phyloP scores from a whole-genome alignment of 1,140 invertebrate species.

The Adelges cooleyi region DNA sequence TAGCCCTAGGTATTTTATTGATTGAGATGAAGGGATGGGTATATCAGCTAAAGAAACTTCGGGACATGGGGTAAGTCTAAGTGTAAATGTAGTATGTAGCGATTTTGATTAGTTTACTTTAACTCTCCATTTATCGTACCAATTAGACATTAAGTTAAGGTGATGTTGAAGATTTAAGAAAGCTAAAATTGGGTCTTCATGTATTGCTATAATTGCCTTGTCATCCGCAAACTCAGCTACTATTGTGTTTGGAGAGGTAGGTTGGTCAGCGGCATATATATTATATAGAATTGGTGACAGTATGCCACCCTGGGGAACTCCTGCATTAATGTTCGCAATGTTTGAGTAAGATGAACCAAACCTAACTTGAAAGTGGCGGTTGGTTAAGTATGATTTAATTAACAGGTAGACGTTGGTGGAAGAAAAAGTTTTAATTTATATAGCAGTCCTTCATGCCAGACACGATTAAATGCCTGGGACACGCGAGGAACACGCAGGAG shows the following conservation, averaged over 20 bases:
- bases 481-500: too few species aligned
- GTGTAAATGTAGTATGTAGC: too few species aligned
- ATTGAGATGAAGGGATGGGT: too few species aligned
- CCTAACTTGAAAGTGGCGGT: slow-evolving; percentile 1
- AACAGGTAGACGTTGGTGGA: neutral
- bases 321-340: too few species aligned
- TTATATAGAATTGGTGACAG: neutral
- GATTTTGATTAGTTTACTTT: too few species aligned
- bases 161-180: slow-evolving; percentile 33
- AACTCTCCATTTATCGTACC: too few species aligned
- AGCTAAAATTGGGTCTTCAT: too few species aligned
- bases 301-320: neutral
- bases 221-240: neutral
- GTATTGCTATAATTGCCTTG: too few species aligned
- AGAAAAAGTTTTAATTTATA: slow-evolving; percentile 13
- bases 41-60: too few species aligned
- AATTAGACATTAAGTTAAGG: slow-evolving; percentile 30
- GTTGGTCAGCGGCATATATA: neutral
- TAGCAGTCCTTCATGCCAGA: slow-evolving; percentile 36
- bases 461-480: slow-evolving; percentile 34
- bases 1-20: too few species aligned
- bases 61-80: too few species aligned
- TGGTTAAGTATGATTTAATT: slow-evolving; percentile 10
- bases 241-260: neutral
- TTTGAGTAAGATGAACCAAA: neutral